Evolutionary conservation across 2,797 vertebrate species (phyloP).

Genomic region (Gila robusta): DNA sequence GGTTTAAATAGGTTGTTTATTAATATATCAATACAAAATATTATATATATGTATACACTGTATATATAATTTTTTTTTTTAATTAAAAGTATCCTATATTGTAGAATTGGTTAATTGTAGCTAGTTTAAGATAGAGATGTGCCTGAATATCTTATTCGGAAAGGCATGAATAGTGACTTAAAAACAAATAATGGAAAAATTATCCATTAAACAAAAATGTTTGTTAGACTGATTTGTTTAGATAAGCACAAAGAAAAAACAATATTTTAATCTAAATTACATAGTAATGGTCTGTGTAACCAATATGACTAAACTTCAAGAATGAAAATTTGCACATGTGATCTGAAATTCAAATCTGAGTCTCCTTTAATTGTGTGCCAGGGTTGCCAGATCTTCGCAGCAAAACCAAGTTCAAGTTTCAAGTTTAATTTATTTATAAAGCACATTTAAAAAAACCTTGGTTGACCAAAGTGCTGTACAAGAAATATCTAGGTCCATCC

Average conservation of each 20-base stretch:
- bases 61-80: too few relatives aligned
- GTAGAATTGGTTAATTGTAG: not conserved
- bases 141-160: not conserved
- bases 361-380: not conserved
- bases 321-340: not conserved
- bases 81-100: not conserved
- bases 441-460: too few relatives aligned
- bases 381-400: not conserved
- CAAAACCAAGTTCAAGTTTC: not conserved
- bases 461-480: too few relatives aligned
- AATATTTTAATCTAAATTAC: not conserved
- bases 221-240: not conserved
- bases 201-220: too few relatives aligned
- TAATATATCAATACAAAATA: not conserved
- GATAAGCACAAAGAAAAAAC: not conserved
- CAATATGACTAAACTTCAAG: not conserved
- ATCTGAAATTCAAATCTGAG: not conserved
- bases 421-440: too few relatives aligned
- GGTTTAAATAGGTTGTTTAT: not conserved
- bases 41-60: not conserved
- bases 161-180: not conserved
- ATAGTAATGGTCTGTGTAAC: not conserved
- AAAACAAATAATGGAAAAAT: not conserved
- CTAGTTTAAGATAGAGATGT: not conserved
- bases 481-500: too few relatives aligned